Percentiles rank a stretch among this genome's conserved stretches.
Conservation (phyloP, 2,797 vertebrate genomes). For the Novumbra hubbsi region DNA sequence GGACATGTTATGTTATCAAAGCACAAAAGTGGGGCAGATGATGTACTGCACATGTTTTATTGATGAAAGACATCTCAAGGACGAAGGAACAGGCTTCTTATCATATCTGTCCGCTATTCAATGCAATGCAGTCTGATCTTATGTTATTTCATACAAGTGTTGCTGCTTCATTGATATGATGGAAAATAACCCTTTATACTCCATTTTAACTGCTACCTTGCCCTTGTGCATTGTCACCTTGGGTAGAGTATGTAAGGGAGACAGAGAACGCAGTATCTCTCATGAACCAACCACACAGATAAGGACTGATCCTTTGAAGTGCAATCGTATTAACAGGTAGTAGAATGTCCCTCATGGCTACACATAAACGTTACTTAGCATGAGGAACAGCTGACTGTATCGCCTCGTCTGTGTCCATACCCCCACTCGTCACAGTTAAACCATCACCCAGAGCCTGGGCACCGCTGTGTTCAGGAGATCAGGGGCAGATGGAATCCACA, state of each 20-base stretch:
- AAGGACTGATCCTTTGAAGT: neutral
- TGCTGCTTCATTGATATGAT: conserved; percentile 8
- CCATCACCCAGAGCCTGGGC: neutral
- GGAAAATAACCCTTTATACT: neutral
- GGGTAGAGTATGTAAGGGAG: neutral
- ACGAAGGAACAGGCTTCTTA: neutral
- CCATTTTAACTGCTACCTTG: neutral
- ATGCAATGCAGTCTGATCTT: neutral
- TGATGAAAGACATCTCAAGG: neutral
- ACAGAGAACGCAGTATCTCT: neutral
- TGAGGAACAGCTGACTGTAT: neutral
- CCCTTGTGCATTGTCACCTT: neutral
- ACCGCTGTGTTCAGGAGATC: neutral
- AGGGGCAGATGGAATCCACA: neutral
- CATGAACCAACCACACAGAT: neutral
- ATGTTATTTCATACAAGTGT: too few species aligned
- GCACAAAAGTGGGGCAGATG: neutral
- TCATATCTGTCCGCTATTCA: neutral
- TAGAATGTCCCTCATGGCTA: neutral
- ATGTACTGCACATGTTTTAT: neutral
- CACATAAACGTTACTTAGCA: neutral
- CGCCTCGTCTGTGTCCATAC: too few species aligned
- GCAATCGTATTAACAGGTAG: neutral
- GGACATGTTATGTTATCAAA: neutral
- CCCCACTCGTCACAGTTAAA: neutral